Evolutionary conservation across 2,113 vertebrate genomes (phyloP).

Genomic region (Sphaerodactylus townsendi): DNA sequence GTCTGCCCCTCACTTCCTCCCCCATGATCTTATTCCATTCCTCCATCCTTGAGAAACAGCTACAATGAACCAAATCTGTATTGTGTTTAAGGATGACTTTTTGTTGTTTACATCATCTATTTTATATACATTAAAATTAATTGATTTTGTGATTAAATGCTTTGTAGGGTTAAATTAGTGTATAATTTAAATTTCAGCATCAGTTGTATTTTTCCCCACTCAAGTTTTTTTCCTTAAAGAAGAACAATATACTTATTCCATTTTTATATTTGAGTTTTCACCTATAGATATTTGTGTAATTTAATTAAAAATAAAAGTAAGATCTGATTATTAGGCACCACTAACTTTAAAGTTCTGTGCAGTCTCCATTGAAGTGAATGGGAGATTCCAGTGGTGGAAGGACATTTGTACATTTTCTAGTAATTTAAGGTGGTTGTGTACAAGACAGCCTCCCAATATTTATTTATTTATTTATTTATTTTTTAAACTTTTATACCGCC

Average conservation of each 20-base stretch:
- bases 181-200: not conserved
- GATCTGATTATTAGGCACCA: not conserved
- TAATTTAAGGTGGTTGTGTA: not conserved
- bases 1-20: conserved; percentile 15
- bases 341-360: too few species aligned
- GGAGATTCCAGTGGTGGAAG: not conserved
- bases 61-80: not conserved
- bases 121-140: too few species aligned
- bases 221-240: not conserved
- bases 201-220: not conserved
- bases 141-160: not conserved
- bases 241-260: not conserved
- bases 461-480: too few species aligned
- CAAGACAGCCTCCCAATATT: not conserved
- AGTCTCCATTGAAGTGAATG: not conserved
- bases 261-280: not conserved
- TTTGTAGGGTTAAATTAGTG: not conserved
- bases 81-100: not conserved
- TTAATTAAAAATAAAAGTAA: not conserved
- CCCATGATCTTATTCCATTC: not conserved
- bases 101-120: not conserved
- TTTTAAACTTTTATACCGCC: too few species aligned
- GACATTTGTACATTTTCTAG: not conserved
- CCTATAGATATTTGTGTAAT: not conserved
- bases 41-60: conserved; percentile 9